Evolutionary conservation across 1,140 invertebrate genomes (phyloP), one percentile per base, ranked within the genome.

Genomic region (Lerema accius): DNA sequence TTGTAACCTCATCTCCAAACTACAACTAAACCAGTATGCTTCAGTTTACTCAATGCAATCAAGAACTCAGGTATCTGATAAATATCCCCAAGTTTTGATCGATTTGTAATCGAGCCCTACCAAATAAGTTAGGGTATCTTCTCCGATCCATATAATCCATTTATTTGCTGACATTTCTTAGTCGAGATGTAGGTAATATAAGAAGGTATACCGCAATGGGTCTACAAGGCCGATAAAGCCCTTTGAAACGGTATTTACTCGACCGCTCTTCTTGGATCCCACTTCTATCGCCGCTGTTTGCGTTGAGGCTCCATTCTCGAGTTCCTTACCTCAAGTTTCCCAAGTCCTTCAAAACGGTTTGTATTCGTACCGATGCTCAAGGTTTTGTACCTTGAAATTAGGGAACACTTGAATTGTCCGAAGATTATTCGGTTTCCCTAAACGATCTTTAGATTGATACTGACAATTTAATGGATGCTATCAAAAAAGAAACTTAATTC

Each of bases 291-390:
- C 10, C 35, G 35, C 10, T 37, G 4, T 37, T 37, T 37, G 35
- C 35, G n/a, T 37, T 37, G 35, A 37, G 35, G 10, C n/a, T 37
- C 35, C 35, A 37, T 37, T 37, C 35, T 37, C 35, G 11, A 37
- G 35, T 37, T 37, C 35, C 35, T 37, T 11, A 37, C 35, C 35
- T 37, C 35, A 11, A 37, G 35, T 37, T 37, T 37, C 35, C n/a
- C 35, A 37, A 37, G 35, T 37, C 35, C 35, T 37, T 37, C 35
- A 37, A 32, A 37, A 37, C 35, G 35, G 35, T 37, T 37, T 37
- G 35, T 11, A 11, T n/a, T 11, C n/a, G 10, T 11, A n/a, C 35
- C 35, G 35, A 11, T 37, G 35, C n/a, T 37, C 7, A 37, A 37
- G 35, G n/a, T 1, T 11, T n/a, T 37, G 35, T 37, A 37, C n/a